Evolutionary conservation across 1,140 invertebrate genomes (phyloP), one percentile per base, ranked within the genome.

Genomic region (Cydia pomonella): DNA sequence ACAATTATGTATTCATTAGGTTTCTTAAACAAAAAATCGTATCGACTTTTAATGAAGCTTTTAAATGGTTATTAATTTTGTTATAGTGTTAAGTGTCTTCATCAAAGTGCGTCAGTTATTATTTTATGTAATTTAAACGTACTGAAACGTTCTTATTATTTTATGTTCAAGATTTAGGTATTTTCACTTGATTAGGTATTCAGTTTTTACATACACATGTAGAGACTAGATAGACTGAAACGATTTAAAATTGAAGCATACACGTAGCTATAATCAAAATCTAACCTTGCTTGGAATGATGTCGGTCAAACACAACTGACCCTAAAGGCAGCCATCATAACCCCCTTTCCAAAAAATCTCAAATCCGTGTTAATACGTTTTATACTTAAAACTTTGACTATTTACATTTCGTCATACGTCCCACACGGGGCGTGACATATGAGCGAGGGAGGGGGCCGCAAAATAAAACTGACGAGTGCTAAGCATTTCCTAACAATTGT

Each of bases 391-490:
- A 64, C 76, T 73, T 33, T 73, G 75, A 62, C 53, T 78, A 73
- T 79, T 80, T 79, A 74, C 66, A 79, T 87, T 90, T 90, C 90
- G 80, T 86, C 85, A 88, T 76, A 79, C 76, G 73, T 62, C 23
- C 76, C 53, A 66, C 71, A 13, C 76, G 59, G 75, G 75, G 64
- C 79, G 88, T 91, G 89, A 84, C 87, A 90, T 90, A 92, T 90
- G 89, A 79, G 83, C 69, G 81, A 80, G 83, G 82, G 87, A 87
- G 91, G 84, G 84, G 75, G 75, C 64, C 69, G 78, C 53, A 81
- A 84, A 87, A 92, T 92, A 92, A 87, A 92, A 92, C 88, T 84
- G 77, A 74, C 82, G 44, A 79, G 71, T 76, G 83, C 77, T 84
- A 79, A 41, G 77, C 75, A 77, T 74, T 81, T 79, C 84, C 83